Evolutionary conservation across 2,888 invertebrate genomes (phyloP), one percentile per base, ranked within the genome.

Genomic region (Pollenia griseotomentosa): DNA sequence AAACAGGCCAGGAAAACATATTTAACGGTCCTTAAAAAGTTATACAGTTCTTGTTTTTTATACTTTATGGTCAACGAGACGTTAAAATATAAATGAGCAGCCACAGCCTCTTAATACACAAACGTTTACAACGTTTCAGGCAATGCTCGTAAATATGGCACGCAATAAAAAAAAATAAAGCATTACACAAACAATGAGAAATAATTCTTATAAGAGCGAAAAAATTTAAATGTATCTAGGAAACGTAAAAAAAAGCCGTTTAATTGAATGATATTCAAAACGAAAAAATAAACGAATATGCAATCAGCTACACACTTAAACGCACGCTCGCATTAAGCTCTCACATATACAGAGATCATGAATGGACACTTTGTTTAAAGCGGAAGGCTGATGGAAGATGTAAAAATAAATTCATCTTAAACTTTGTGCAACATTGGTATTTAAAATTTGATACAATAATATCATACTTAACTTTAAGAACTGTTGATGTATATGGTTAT

Each of bases 321-420:
- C 14, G 61, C 33, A 40, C 14, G 61, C 16, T 40, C 16, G 63
- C 80, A 63, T 23, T 44, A 48, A 65, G 71, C 33, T 33, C 33
- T 57, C 65, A 46, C 57, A 51, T 16, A 65, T 33, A 53, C 42
- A n/a, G 33, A 53, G 23, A 42, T 1, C 16, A 2, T 44, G 19
- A 11, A 11, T 23, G 19, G 3, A 33, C 33, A 33, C 33, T 33
- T 33, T 33, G 33, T 33, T 33, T 33, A 33, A 33, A 33, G 40
- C 65, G 77, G 71, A 80, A 81, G 80, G 71, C 71, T 77, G 66
- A 81, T 84, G 53, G 74, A 84, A 73, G 83, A 73, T 81, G 55
- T 55, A 61, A 78, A 80, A 33, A 74, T 63, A 61, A 68, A 55
- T 61, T 44, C 68, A 19, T 68, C 55, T 75, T 61, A 3, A 44